Conservation (phyloP, 2,797 vertebrate genomes). For the Linurgus olivaceus region DNA sequence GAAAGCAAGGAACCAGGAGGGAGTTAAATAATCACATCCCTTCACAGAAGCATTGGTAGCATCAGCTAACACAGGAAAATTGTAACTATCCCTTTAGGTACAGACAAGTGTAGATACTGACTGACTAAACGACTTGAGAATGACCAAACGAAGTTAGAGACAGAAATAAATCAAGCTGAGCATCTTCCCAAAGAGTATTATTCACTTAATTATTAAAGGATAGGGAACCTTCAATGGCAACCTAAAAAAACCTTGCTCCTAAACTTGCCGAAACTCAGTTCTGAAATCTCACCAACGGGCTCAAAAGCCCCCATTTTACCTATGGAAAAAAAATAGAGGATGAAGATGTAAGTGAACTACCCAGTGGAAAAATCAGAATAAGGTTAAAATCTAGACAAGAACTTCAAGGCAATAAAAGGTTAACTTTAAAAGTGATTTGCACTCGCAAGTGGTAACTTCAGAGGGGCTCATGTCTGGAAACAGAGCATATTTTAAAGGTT, state of each 20-base stretch:
- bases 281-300: background rate
- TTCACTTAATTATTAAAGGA: background rate
- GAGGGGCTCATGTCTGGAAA: background rate
- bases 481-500: rapidly evolving
- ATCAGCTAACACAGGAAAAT: background rate
- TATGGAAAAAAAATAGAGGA: background rate
- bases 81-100: background rate
- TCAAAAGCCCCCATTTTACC: background rate
- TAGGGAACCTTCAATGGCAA: background rate
- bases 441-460: background rate
- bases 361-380: background rate
- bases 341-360: background rate
- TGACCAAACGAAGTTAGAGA: background rate
- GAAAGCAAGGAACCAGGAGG: background rate
- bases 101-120: background rate
- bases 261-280: background rate
- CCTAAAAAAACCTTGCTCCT: background rate
- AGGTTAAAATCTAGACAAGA: background rate
- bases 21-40: background rate
- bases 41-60: background rate
- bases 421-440: background rate
- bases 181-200: background rate
- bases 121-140: background rate
- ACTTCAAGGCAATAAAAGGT: background rate
- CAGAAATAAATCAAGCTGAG: background rate